phyloP scores from a whole-genome alignment of 2,888 invertebrate genomes.

The Lasioglossum calceatum region DNA sequence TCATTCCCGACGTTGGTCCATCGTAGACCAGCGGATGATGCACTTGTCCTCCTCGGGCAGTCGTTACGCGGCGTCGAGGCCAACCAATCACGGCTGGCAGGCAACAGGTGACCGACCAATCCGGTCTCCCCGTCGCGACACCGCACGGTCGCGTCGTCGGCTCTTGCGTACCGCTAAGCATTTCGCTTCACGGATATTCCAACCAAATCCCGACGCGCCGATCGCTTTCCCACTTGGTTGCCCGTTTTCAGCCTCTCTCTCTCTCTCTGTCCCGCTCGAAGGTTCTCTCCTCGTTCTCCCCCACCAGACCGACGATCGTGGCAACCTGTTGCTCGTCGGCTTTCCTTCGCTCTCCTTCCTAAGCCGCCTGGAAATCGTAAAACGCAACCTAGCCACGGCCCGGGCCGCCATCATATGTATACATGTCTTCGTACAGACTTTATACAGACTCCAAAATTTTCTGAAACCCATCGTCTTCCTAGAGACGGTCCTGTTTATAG shows the following conservation, averaged over 20 bases:
- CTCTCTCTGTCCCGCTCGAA: conserved; percentile 24
- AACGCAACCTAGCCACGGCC: background rate
- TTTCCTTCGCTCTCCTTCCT: conserved; percentile 48
- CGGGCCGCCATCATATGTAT: background rate
- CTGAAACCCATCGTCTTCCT: background rate
- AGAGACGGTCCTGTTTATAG: no score
- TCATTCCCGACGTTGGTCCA: conserved; percentile 47
- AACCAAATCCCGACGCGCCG: conserved; percentile 40
- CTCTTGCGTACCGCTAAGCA: conserved; percentile 61
- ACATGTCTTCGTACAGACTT: background rate
- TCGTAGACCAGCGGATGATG: conserved; percentile 52
- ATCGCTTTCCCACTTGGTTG: conserved; percentile 52
- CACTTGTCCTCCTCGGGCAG: conserved; percentile 59
- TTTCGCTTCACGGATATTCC: conserved; percentile 60
- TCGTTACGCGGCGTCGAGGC: conserved; percentile 73
- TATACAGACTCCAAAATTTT: background rate
- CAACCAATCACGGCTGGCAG: conserved; percentile 74
- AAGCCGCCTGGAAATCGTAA: conserved; percentile 10
- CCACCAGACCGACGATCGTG: background rate
- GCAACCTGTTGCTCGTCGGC: conserved; percentile 46
- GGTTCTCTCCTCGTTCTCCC: conserved; percentile 31
- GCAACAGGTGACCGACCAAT: conserved; percentile 83
- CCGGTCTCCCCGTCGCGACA: conserved; percentile 40
- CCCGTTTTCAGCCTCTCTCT: conserved; percentile 31
- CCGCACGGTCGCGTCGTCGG: conserved; percentile 12